Percentiles rank a stretch among this genome's conserved stretches.
Conservation (phyloP, 2,888 invertebrate genomes). For the Agrochola lychnidis region DNA sequence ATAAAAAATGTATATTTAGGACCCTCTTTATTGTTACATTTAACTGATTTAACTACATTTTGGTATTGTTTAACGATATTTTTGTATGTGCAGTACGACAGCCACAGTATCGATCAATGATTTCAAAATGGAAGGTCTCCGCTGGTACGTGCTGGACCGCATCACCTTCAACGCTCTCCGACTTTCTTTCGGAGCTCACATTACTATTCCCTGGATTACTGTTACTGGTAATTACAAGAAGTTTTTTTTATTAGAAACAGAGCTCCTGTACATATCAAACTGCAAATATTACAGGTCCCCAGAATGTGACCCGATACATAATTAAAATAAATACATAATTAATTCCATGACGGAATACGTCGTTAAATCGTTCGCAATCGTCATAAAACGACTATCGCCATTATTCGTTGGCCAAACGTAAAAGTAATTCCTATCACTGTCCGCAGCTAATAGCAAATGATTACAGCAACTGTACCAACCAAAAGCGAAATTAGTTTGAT, state of each 20-base stretch:
- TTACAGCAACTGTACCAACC: background rate
- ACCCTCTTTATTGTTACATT: background rate
- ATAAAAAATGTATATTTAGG: no score
- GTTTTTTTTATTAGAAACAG: background rate
- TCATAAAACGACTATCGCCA: background rate
- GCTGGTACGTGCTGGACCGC: constrained; percentile 76
- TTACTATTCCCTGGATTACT: constrained; percentile 75
- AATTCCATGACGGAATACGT: background rate
- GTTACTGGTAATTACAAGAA: constrained; percentile 64
- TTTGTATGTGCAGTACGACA: constrained; percentile 63
- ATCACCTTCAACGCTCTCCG: constrained; percentile 73
- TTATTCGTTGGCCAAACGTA: background rate
- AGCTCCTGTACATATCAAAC: background rate
- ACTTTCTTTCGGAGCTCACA: constrained; percentile 69
- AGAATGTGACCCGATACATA: background rate
- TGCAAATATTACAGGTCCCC: background rate
- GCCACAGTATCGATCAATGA: constrained; percentile 63
- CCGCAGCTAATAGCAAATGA: no score
- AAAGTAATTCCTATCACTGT: background rate
- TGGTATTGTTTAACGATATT: constrained; percentile 1
- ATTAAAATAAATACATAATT: background rate
- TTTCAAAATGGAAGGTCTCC: constrained; percentile 73
- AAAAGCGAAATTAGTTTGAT: constrained; percentile 1
- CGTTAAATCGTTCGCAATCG: background rate
- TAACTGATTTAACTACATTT: background rate